Conservation (phyloP, 2,797 vertebrate genomes). For the Neosilurus hyrtlii region DNA sequence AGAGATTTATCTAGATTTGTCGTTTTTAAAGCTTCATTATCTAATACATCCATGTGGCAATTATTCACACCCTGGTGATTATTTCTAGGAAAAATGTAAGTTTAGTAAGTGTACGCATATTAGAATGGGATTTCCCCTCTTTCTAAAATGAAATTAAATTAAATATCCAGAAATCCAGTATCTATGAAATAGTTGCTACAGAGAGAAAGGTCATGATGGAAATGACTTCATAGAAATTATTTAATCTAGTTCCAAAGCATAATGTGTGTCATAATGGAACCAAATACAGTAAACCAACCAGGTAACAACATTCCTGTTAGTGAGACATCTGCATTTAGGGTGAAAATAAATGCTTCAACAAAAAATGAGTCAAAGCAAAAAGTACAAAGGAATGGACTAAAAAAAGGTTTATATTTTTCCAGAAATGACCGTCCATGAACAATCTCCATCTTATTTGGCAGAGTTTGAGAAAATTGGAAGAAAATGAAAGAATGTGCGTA, state of each 20-base stretch:
- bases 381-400: no score
- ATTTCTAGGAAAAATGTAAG: not conserved
- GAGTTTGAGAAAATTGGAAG: not conserved
- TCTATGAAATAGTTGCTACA: not conserved
- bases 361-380: not conserved
- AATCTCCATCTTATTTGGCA: not conserved
- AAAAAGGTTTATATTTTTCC: no score
- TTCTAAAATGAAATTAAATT: no score
- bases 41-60: not conserved
- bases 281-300: not conserved
- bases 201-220: not conserved
- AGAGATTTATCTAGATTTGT: not conserved
- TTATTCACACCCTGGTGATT: not conserved
- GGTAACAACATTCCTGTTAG: not conserved
- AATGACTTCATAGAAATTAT: not conserved
- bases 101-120: not conserved
- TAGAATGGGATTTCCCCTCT: not conserved
- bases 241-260: not conserved
- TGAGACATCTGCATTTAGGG: not conserved
- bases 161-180: no score
- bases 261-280: not conserved
- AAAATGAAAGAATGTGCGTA: not conserved
- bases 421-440: not conserved
- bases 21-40: not conserved
- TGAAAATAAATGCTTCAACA: not conserved